Base-by-base conservation (phyloP, 1,140 invertebrate genomes). In the Diorhabda carinulata region DNA sequence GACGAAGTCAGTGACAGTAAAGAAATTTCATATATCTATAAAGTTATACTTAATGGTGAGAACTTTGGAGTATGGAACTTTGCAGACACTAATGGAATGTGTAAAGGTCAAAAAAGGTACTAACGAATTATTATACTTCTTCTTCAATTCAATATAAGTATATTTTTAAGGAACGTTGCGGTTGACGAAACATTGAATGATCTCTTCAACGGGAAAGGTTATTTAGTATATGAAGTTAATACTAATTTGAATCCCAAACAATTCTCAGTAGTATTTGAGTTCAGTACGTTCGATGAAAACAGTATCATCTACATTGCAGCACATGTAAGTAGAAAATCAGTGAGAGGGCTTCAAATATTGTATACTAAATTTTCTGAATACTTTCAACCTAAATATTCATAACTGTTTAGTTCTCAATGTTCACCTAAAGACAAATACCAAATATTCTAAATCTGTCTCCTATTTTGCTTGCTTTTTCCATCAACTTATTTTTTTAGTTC, bases 31-130 rank as follows among this genome's bases (percentile, higher is more conserved):
- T 73, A 73, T 58, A 56, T 77, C 85, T 69, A 82, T 41, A 73
- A 73, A 69, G 61, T 77, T 7, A 64, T 71, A 6, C 44, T 95
- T 2, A 92, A 97, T 81, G 90, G 89, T 4, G 86, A 88, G 44
- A 88, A 86, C 0, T 82, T 98, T 59, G 95, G 96, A 0, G 83
- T 98, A 0, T 98, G 94, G 93, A 94, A 97, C 81, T 98, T 96
- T 78, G 69, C 82, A 2, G 83, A 84, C 44, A 86, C 88, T 68
- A 80, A 78, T 71, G 84, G 84, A 68, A 87, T 87, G 5, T 98
- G 95, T 77, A 84, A 83, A 59, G 90, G 89, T 9, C 93, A 92
- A 72, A 87, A 91, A 82, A 91, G 91, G 88, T 91, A 82, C 57
- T 43, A 64, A 44, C 5, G 40, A 41, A 43, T 59, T 40, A 43